Evolutionary conservation across 2,797 vertebrate genomes (phyloP).

Genomic region (Oreochromis grahami): DNA sequence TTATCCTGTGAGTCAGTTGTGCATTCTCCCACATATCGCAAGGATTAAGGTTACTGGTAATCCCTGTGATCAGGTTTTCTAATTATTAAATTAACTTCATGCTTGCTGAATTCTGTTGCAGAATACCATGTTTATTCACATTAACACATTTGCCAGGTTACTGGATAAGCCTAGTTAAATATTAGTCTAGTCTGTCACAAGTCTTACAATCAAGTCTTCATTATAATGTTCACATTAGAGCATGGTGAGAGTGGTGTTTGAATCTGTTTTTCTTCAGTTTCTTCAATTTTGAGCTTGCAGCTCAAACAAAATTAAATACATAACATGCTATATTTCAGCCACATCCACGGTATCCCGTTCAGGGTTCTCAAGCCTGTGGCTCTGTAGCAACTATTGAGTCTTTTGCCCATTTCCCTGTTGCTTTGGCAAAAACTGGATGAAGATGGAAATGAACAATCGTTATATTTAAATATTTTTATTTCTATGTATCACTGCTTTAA

Average conservation of each 20-base stretch:
- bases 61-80: not conserved
- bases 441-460: not conserved
- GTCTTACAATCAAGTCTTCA: too few species aligned
- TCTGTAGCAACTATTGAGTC: not conserved
- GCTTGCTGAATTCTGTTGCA: not conserved
- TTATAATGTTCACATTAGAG: not conserved
- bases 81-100: not conserved
- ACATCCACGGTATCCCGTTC: not conserved
- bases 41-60: constrained; percentile 6
- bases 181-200: not conserved
- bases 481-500: not conserved
- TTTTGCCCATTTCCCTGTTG: not conserved
- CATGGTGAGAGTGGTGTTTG: not conserved
- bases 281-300: not conserved
- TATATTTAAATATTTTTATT: not conserved
- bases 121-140: not conserved
- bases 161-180: not conserved
- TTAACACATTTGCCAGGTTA: not conserved
- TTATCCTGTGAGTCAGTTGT: not conserved
- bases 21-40: constrained; percentile 36
- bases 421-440: not conserved
- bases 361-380: not conserved
- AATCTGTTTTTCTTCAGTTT: not conserved
- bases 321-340: not conserved
- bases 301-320: not conserved